Conservation (phyloP, 2,797 vertebrate genomes). For the Hydrolagus colliei region DNA sequence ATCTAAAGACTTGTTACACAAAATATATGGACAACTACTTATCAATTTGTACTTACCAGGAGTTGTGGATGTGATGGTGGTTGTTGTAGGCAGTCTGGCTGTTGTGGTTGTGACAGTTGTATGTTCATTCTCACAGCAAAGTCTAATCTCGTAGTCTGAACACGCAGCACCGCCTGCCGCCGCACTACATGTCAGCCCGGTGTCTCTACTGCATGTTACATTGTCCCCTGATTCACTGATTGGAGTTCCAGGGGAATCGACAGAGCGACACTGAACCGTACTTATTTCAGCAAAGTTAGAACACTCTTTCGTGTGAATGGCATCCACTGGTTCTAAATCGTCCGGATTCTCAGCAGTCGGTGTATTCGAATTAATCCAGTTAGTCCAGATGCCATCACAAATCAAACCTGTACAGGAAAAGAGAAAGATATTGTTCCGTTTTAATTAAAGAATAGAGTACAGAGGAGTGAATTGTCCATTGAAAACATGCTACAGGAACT, state of each 20-base stretch:
- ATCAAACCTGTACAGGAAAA: not conserved
- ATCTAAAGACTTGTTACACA: too few species aligned
- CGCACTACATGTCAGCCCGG: not conserved
- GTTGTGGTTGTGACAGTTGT: not conserved
- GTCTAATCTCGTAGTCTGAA: not conserved
- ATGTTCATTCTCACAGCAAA: not conserved
- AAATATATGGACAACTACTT: too few species aligned
- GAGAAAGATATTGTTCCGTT: not conserved
- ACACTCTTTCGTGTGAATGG: not conserved
- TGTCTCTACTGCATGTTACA: not conserved
- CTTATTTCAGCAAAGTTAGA: not conserved
- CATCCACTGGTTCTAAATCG: not conserved
- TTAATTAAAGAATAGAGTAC: not conserved
- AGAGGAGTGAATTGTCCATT: too few species aligned
- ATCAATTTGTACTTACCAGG: not conserved
- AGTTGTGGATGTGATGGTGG: not conserved
- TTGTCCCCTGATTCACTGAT: slow-evolving; percentile 1
- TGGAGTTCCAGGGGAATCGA: not conserved
- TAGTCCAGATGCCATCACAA: not conserved
- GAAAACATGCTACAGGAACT: too few species aligned
- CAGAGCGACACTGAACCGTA: not conserved
- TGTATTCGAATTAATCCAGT: not conserved
- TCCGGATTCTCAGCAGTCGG: not conserved
- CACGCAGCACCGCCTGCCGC: not conserved
- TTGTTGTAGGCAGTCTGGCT: not conserved